Evolutionary conservation across 2,113 vertebrate species (phyloP), one percentile per base, ranked within the genome.

Genomic region (Malurus alboscapulatus): DNA sequence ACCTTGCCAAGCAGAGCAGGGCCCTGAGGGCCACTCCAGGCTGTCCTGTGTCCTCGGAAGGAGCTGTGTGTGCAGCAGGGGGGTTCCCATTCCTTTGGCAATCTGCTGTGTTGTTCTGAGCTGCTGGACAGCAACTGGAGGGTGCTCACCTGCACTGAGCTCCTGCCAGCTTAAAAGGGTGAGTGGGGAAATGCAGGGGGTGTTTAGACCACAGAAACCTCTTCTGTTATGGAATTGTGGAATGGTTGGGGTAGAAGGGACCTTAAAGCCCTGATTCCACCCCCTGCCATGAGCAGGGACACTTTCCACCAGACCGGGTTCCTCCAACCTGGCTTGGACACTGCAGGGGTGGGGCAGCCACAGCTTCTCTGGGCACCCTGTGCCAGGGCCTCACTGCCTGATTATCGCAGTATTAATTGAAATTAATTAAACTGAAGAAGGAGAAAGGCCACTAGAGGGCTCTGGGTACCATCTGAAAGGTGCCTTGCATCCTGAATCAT

Each of bases 121-220:
- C 50, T 83, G 13, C 14, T 4, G 3, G 26, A 3, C 12, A 17
- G 30, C 14, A 54, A 3, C 9, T 13, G 6, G 57, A 38, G 12
- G 4, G 15, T n/a, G 25, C 2, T 53, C 17, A 22, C 24, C 15
- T 42, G 24, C 14, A 7, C 2, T 68, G 24, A 55, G 24, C 40
- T 34, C 6, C 21, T 55, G 45, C 5, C 38, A 16, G 8, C 27
- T 54, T 57, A 21, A 54, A 71, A 78, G 6, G 0, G 8, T 21
- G 45, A 5, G 1, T 5, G 4, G 1, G 1, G 1, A 1, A 26
- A 12, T 8, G 8, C 0, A 34, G 45, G 17, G 1, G 26, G 2
- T 44, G 7, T 50, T 75, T 14, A 12, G 5, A 45, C 10, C 38
- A 16, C 4, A 80, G 57, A 44, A 72, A 18, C 26, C 1, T 44